A percentile compares a stretch with the other conserved stretches of the same genome.
These are phyloP conservation scores for Microplitis manilae DNA, from an alignment of 2,888 invertebrate genomes.

Conservation along the genomic window DNA sequence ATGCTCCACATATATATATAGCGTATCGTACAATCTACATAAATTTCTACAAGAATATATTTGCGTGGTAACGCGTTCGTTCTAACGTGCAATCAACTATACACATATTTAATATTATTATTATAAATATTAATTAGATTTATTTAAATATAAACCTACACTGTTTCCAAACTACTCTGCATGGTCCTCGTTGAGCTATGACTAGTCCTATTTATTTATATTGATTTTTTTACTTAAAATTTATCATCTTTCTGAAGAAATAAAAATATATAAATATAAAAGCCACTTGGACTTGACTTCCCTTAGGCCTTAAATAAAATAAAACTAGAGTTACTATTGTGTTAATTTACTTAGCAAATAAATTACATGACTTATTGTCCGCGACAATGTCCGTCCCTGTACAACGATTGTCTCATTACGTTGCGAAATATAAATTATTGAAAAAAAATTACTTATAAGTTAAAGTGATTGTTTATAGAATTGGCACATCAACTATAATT, in stretches of 20 bases:
- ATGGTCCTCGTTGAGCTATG: constrained; percentile 16
- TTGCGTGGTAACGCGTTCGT: constrained; percentile 40
- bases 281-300: not conserved
- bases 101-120: not conserved
- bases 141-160: not conserved
- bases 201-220: not conserved
- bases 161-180: not conserved
- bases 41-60: constrained; percentile 65
- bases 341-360: not conserved
- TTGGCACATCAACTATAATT: not conserved
- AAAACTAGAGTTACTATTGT: too few species aligned
- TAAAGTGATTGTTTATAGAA: not conserved
- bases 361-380: not conserved
- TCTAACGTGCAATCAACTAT: not conserved
- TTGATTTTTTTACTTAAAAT: not conserved
- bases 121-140: not conserved
- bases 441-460: not conserved
- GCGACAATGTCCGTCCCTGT: not conserved
- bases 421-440: not conserved
- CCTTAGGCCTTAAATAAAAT: not conserved
- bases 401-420: not conserved
- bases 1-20: not conserved
- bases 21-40: constrained; percentile 44
- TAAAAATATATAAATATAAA: not conserved
- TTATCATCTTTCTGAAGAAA: not conserved